Percentiles rank a stretch among this genome's conserved stretches.
phyloP scores from a whole-genome alignment of 23 tunicate genomes.

The Botrylloides violaceus region DNA sequence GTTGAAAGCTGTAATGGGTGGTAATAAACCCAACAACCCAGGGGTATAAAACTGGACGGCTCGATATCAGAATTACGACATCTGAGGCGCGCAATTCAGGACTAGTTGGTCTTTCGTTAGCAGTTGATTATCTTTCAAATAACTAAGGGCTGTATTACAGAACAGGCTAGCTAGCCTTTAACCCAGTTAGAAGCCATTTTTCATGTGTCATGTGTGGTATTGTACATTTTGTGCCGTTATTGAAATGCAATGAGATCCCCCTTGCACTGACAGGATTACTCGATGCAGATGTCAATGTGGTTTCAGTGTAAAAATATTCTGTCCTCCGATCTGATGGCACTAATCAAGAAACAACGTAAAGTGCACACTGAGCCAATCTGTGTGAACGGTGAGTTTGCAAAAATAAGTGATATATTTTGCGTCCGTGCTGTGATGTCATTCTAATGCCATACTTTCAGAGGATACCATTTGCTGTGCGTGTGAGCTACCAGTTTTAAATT shows the following conservation, averaged over 20 bases:
- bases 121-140: not conserved
- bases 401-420: too few species aligned
- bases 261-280: constrained; percentile 92
- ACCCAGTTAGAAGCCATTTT: not conserved
- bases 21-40: too few species aligned
- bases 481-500: not conserved
- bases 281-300: constrained; percentile 89
- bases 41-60: too few species aligned
- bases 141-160: not conserved
- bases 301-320: constrained; percentile 65
- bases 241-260: too few species aligned
- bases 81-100: too few species aligned
- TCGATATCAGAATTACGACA: too few species aligned
- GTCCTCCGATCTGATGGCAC: constrained; percentile 55
- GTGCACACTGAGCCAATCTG: constrained; percentile 35
- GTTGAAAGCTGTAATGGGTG: too few species aligned
- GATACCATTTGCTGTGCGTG: not conserved
- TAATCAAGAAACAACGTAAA: constrained; percentile 48
- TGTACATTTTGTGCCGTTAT: not conserved
- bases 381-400: constrained; percentile 58
- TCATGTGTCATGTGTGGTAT: not conserved
- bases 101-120: too few species aligned
- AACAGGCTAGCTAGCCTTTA: not conserved
- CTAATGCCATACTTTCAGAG: not conserved
- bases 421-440: not conserved